These are phyloP conservation scores for Kryptolebias ocellatus DNA, from an alignment of 2,797 vertebrate genomes.

Conservation along the genomic window DNA sequence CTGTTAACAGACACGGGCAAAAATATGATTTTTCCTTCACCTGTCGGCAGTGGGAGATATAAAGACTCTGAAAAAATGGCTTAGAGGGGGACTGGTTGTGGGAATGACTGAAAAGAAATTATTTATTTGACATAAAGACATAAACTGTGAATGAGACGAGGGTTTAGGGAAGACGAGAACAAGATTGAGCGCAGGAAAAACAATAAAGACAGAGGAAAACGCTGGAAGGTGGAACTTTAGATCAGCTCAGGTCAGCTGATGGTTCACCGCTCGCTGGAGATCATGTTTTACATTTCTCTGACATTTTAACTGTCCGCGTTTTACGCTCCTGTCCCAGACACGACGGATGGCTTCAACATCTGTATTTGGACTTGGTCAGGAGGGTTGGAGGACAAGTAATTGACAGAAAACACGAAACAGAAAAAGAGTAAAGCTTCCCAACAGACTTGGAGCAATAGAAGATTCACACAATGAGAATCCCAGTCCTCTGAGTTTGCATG, in stretches of 20 bases:
- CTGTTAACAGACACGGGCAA: too few species aligned
- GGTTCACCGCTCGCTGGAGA: constrained; percentile 34
- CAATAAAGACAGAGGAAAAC: too few species aligned
- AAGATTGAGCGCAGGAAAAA: too few species aligned
- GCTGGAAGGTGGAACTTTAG: constrained; percentile 30
- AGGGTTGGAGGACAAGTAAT: constrained; percentile 18
- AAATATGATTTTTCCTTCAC: too few species aligned
- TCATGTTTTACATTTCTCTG: constrained; percentile 50
- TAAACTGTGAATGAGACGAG: too few species aligned
- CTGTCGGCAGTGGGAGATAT: too few species aligned
- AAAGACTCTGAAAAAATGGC: too few species aligned
- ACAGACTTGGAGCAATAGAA: constrained; percentile 5
- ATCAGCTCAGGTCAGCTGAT: constrained; percentile 51
- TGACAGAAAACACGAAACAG: constrained; percentile 14
- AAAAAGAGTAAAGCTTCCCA: constrained; percentile 18
- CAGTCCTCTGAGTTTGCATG: constrained; percentile 46
- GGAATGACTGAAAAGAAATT: too few species aligned
- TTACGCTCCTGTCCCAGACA: constrained; percentile 19
- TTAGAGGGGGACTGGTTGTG: too few species aligned
- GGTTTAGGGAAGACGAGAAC: too few species aligned
- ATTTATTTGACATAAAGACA: too few species aligned
- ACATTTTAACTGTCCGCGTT: constrained; percentile 52
- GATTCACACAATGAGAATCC: constrained; percentile 37
- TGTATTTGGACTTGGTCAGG: constrained; percentile 38
- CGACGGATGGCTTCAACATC: constrained; percentile 51